These are phyloP conservation scores for Odontesthes bonariensis DNA, from an alignment of 2,113 vertebrate species.

Conservation along the genomic window DNA sequence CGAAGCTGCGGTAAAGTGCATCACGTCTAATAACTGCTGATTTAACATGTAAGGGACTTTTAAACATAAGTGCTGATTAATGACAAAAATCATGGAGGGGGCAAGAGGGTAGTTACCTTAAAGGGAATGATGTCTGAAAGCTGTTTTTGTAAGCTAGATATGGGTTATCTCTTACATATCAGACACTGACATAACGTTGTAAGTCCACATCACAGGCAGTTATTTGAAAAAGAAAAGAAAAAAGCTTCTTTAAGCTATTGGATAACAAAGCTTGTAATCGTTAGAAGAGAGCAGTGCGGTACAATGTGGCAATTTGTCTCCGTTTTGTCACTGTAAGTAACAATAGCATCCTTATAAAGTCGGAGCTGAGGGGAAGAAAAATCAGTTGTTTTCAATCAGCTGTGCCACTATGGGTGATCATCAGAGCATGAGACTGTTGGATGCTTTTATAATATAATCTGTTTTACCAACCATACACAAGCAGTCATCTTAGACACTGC, in stretches of 20 bases:
- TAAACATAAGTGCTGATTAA: constrained; percentile 17
- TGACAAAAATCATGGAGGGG: constrained; percentile 25
- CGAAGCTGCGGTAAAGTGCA: constrained; percentile 14
- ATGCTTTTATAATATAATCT: constrained; percentile 30
- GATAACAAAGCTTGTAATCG: constrained; percentile 12
- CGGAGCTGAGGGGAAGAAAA: not conserved
- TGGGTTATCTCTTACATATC: constrained; percentile 17
- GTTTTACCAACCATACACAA: constrained; percentile 34
- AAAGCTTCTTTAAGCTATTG: constrained; percentile 9
- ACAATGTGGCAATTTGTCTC: constrained; percentile 30
- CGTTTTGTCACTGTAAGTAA: constrained; percentile 32
- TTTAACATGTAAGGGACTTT: constrained; percentile 19
- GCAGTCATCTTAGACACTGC: constrained; percentile 25
- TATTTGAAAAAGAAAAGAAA: constrained; percentile 16
- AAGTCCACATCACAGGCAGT: constrained; percentile 27
- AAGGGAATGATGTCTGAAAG: constrained; percentile 33
- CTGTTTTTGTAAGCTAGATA: constrained; percentile 25
- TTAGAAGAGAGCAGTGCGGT: constrained; percentile 32
- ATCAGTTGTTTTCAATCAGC: not conserved
- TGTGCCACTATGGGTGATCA: constrained; percentile 20
- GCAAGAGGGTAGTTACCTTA: constrained; percentile 36
- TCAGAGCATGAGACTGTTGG: constrained; percentile 5
- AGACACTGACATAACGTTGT: constrained; percentile 27
- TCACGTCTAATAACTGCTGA: constrained; percentile 15
- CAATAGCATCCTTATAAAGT: constrained; percentile 1